Base-by-base conservation (phyloP, 35 echinoderm and acorn worm genomes). In the Patiria miniata region DNA sequence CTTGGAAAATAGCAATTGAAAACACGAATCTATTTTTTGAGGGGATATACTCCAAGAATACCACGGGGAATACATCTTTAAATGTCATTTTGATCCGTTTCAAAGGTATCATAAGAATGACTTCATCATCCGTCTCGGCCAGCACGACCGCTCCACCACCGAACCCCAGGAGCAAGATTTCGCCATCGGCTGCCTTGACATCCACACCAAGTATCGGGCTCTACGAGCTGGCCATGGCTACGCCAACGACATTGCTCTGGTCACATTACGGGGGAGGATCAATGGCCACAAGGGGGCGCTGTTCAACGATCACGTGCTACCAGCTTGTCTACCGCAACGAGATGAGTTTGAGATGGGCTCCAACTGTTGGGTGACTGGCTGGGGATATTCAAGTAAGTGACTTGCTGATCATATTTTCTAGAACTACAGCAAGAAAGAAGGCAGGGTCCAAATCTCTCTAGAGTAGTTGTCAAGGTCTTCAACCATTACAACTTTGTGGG, bases 371-470 rank as follows among this genome's bases (percentile, higher is more conserved):
- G 79, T 95, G 39, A 92, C 93, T 5, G 93, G 93, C 9, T 95
- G 93, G 93, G 93, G 93, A 9, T 89, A 95, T 60, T 92, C 51
- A 55, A 77, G 93, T 95, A 89, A 36, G 73, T 81, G 37, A n/a
- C 22, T 2, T 80, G 37, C 65, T 73, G 4, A 47, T 47, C 42
- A 47, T 47, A 6, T 47, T 47, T 47, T 47, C 42, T 12, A 47
- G 12, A 47, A 47, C 12, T 47, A 47, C 42, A 47, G 42, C 42
- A 47, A 47, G n/a, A n/a, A n/a, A n/a, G n/a, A n/a, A n/a, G n/a
- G n/a, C n/a, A n/a, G n/a, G n/a, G n/a, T n/a, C n/a, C n/a, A n/a
- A n/a, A n/a, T n/a, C n/a, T n/a, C n/a, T n/a, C n/a, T n/a, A n/a
- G n/a, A n/a, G n/a, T n/a, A n/a, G n/a, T n/a, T n/a, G n/a, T n/a